Conservation (phyloP, 2,888 invertebrate species). For the Nephrotoma flavescens region DNA sequence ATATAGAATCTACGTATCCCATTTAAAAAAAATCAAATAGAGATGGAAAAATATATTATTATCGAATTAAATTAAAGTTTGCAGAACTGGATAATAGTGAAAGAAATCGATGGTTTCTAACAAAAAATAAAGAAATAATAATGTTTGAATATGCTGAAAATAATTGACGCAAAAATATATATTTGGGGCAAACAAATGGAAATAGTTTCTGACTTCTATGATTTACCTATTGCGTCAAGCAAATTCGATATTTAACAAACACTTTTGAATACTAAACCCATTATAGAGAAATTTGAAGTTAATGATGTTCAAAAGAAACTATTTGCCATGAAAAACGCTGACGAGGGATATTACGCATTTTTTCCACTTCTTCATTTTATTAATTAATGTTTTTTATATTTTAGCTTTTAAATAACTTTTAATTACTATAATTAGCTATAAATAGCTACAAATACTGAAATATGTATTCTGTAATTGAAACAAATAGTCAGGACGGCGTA, state of each 20-base stretch:
- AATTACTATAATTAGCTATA: neutral
- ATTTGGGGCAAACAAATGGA: neutral
- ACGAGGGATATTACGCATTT: neutral
- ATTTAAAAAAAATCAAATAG: neutral
- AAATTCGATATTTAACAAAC: neutral
- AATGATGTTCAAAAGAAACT: neutral
- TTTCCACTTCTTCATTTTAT: constrained; percentile 4
- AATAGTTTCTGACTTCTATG: neutral
- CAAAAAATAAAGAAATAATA: neutral
- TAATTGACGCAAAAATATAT: neutral
- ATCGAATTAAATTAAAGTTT: neutral
- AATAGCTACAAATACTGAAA: neutral
- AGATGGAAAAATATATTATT: neutral
- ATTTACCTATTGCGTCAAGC: neutral
- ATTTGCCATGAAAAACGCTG: constrained; percentile 1
- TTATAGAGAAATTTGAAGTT: neutral
- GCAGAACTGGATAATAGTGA: neutral
- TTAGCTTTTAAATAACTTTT: neutral
- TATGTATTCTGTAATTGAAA: constrained; percentile 5
- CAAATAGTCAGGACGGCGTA: neutral
- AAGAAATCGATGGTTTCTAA: neutral
- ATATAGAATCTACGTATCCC: neutral
- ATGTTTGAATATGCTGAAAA: neutral
- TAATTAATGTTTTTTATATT: neutral
- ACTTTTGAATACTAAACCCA: neutral